Evolutionary conservation across 2,113 vertebrate species (phyloP).

Genomic region (Ardeotis arabs): DNA sequence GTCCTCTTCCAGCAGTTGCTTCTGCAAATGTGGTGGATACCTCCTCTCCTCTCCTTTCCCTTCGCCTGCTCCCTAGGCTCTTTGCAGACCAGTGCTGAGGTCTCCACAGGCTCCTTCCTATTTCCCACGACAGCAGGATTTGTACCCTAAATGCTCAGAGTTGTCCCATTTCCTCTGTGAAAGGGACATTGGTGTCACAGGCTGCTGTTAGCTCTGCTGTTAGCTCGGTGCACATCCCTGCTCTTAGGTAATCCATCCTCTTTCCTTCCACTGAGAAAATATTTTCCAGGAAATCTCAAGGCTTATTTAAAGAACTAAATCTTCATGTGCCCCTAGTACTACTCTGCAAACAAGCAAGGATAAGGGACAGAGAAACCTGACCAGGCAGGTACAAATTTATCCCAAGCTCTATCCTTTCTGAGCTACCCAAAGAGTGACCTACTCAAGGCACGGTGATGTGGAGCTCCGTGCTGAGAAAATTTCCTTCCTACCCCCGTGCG

Average conservation of each 20-base stretch:
- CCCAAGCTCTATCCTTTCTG: not conserved
- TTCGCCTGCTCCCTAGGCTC: not conserved
- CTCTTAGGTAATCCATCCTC: not conserved
- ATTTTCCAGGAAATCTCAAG: not conserved
- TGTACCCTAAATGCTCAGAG: not conserved
- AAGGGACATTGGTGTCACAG: not conserved
- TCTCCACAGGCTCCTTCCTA: not conserved
- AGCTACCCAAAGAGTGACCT: not conserved
- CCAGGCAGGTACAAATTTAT: not conserved
- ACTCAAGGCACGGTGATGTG: not conserved
- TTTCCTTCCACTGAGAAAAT: not conserved
- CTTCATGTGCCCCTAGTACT: rapidly evolving
- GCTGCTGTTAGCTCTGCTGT: not conserved
- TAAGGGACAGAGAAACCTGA: not conserved
- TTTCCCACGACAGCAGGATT: not conserved
- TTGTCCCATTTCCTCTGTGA: not conserved
- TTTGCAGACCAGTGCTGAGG: not conserved
- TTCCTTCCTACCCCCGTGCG: not conserved
- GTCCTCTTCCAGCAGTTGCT: not conserved
- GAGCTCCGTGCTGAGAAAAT: not conserved
- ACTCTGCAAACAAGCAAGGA: not conserved
- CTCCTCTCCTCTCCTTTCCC: not conserved
- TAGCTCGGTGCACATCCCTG: not conserved
- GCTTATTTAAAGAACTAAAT: not conserved
- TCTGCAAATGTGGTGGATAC: not conserved